A percentile compares a stretch with the other conserved stretches of the same genome.
These are phyloP conservation scores for Diphyllodes magnificus DNA, from an alignment of 2,113 vertebrate genomes.

Conservation along the genomic window DNA sequence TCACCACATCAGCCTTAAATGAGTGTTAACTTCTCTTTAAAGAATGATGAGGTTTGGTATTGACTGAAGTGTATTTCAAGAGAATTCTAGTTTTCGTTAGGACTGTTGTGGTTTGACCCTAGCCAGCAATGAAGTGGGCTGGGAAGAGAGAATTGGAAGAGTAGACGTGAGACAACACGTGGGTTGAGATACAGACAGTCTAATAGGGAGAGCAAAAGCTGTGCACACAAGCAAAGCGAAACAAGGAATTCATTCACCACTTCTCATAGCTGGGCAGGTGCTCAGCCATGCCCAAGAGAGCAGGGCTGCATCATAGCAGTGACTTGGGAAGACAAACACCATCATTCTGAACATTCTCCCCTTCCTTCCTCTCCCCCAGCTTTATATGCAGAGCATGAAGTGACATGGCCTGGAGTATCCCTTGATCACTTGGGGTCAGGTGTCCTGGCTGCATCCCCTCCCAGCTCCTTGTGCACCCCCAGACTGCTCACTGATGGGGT, in stretches of 20 bases:
- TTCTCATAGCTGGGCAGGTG: background rate
- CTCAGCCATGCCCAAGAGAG: background rate
- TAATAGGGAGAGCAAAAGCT: background rate
- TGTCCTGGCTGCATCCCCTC: background rate
- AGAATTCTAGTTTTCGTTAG: too few relatives aligned
- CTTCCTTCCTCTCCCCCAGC: background rate
- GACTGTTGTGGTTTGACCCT: too few relatives aligned
- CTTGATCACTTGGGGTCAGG: background rate
- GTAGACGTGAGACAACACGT: too few relatives aligned
- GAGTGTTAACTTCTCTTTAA: background rate
- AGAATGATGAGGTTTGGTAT: too few relatives aligned
- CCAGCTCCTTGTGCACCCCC: too few relatives aligned
- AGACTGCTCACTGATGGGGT: background rate
- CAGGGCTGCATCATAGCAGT: background rate
- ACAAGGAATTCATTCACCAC: background rate
- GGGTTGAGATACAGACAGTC: too few relatives aligned
- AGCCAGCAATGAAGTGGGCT: too few relatives aligned
- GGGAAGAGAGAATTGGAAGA: too few relatives aligned
- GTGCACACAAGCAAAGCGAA: background rate
- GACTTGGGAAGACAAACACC: background rate
- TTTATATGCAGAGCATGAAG: background rate
- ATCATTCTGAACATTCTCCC: background rate
- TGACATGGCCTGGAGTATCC: background rate
- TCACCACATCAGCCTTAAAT: background rate
- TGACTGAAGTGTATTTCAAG: too few relatives aligned